Conservation (phyloP, 1,140 invertebrate genomes). For the Piezodorus guildinii region DNA sequence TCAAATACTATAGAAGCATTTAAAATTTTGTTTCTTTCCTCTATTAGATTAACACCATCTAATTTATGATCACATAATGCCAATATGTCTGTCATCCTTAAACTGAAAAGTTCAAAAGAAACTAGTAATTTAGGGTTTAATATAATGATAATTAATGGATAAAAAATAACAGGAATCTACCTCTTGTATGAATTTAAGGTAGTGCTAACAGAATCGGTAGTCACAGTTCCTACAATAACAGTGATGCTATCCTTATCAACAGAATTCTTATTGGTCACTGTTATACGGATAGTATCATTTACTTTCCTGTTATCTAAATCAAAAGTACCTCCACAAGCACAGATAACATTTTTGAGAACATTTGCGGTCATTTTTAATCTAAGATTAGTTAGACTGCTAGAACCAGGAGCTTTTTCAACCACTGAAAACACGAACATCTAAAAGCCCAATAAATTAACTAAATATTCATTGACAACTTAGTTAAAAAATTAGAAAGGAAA, state of each 20-base stretch:
- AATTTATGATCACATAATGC: slow-evolving; percentile 20
- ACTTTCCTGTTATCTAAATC: not conserved
- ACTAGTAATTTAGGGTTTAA: not conserved
- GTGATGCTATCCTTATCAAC: not conserved
- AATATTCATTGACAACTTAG: too few relatives aligned
- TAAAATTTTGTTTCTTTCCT: slow-evolving; percentile 8
- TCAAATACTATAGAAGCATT: slow-evolving; percentile 15
- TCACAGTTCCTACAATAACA: not conserved
- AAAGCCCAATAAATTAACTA: too few relatives aligned
- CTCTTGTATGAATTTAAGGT: not conserved
- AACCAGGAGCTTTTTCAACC: too few relatives aligned
- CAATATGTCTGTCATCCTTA: slow-evolving; percentile 14
- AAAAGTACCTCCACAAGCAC: not conserved
- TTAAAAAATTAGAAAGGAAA: too few relatives aligned
- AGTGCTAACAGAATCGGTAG: not conserved
- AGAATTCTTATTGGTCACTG: not conserved
- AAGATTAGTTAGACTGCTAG: not conserved
- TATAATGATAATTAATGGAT: not conserved
- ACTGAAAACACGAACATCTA: too few relatives aligned
- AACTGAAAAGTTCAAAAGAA: slow-evolving; percentile 2
- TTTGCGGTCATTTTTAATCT: not conserved
- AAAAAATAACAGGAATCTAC: too few relatives aligned
- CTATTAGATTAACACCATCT: not conserved
- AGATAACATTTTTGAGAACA: not conserved
- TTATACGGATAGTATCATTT: not conserved